A percentile compares a stretch with the other conserved stretches of the same genome.
phyloP scores from a whole-genome alignment of 2,797 vertebrate genomes.

The Karalla daura region DNA sequence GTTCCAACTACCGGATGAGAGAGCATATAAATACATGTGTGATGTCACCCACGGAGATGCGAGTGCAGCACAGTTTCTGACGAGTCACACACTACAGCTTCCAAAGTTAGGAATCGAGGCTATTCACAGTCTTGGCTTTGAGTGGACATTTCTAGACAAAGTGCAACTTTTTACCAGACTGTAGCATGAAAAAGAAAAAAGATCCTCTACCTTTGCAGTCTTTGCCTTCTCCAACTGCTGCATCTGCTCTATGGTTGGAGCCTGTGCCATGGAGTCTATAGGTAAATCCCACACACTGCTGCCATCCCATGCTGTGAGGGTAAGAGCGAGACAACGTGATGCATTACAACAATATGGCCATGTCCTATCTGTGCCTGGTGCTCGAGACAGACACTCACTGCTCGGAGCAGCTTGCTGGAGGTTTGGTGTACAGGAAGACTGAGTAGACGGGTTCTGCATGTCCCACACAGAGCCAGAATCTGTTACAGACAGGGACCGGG shows the following conservation, averaged over 20 bases:
- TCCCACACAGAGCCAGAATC: slow-evolving; percentile 98
- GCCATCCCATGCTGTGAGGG: slow-evolving; percentile 97
- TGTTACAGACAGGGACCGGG: slow-evolving; percentile 92
- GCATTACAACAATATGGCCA: background rate
- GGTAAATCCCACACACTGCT: slow-evolving; percentile 99
- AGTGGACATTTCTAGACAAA: background rate
- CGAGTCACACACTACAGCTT: background rate
- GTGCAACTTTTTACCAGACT: background rate
- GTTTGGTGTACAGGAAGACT: slow-evolving; percentile 87
- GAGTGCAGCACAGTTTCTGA: background rate
- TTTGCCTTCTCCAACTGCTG: slow-evolving; percentile 97
- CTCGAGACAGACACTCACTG: slow-evolving; percentile 66
- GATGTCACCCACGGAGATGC: background rate
- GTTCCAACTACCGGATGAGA: slow-evolving; percentile 86
- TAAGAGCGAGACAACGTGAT: background rate
- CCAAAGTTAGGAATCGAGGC: background rate
- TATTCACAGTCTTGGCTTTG: background rate
- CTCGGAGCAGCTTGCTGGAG: slow-evolving; percentile 75
- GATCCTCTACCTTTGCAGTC: slow-evolving; percentile 89
- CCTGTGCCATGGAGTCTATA: slow-evolving; percentile 90
- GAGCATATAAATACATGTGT: background rate
- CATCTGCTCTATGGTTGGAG: slow-evolving; percentile 95
- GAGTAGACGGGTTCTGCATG: slow-evolving; percentile 91
- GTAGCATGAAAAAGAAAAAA: background rate
- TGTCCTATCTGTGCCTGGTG: background rate